phyloP scores from a whole-genome alignment of 2,113 vertebrate genomes.

The Urocitellus parryii region DNA sequence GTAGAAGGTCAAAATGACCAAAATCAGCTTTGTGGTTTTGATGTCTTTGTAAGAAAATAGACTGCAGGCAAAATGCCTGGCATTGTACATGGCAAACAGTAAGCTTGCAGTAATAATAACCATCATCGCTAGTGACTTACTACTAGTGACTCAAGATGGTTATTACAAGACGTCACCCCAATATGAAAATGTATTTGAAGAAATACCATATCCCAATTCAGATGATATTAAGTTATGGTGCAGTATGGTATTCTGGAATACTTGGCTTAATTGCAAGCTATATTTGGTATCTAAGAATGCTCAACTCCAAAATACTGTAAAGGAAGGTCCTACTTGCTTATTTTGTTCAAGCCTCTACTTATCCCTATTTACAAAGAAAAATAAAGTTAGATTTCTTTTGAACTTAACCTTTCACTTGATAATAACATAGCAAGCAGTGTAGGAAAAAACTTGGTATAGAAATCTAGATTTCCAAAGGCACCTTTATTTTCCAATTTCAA shows the following conservation, averaged over 20 bases:
- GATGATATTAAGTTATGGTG: background rate
- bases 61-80: rapidly evolving
- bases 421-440: background rate
- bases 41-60: background rate
- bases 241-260: background rate
- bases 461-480: conserved; percentile 2
- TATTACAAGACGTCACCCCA: background rate
- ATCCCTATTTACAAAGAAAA: background rate
- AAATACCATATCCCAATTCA: background rate
- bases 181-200: background rate
- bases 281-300: background rate
- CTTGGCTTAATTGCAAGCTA: background rate
- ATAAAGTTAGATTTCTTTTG: background rate
- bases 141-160: background rate
- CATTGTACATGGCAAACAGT: background rate
- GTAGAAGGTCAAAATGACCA: background rate
- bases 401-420: background rate
- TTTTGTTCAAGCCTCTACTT: background rate
- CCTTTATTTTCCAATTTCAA: background rate
- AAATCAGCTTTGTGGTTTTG: rapidly evolving
- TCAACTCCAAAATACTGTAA: background rate
- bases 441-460: background rate
- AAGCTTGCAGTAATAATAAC: background rate
- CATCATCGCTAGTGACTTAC: background rate
- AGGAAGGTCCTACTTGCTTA: background rate